phyloP scores from a whole-genome alignment of 2,888 invertebrate species.

The Platyscelio sp. region DNA sequence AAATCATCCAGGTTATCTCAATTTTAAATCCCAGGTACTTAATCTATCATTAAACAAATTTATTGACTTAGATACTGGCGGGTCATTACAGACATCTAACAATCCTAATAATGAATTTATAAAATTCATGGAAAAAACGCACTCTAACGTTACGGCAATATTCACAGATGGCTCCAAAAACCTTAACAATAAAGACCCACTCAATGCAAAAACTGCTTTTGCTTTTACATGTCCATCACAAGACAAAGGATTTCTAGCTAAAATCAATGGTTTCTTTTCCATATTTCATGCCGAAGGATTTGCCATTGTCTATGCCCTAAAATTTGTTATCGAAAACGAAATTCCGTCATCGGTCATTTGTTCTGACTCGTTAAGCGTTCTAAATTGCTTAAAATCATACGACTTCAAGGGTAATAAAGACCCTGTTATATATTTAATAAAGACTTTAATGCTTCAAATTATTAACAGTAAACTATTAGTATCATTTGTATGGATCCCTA shows the following conservation, averaged over 20 bases:
- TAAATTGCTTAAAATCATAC: neutral
- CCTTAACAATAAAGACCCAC: neutral
- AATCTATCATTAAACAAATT: neutral
- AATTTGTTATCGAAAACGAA: neutral
- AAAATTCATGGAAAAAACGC: neutral
- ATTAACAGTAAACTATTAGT: neutral
- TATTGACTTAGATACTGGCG: neutral
- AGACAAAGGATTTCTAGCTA: neutral
- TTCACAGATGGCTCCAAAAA: neutral
- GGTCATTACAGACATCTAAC: neutral
- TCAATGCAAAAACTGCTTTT: neutral
- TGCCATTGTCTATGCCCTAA: neutral
- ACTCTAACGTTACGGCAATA: neutral
- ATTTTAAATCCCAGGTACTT: neutral
- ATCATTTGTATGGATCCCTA: neutral
- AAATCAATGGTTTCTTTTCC: neutral
- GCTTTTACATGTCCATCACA: neutral
- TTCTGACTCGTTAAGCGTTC: neutral
- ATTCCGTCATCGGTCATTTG: neutral
- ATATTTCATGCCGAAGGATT: constrained; percentile 4
- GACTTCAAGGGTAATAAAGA: neutral
- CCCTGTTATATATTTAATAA: neutral
- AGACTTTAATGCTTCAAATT: neutral
- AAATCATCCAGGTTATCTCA: neutral
- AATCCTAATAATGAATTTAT: neutral